These are phyloP conservation scores for Zygothrica quintamaculata DNA, from an alignment of 2,888 invertebrate genomes.

Conservation along the genomic window DNA sequence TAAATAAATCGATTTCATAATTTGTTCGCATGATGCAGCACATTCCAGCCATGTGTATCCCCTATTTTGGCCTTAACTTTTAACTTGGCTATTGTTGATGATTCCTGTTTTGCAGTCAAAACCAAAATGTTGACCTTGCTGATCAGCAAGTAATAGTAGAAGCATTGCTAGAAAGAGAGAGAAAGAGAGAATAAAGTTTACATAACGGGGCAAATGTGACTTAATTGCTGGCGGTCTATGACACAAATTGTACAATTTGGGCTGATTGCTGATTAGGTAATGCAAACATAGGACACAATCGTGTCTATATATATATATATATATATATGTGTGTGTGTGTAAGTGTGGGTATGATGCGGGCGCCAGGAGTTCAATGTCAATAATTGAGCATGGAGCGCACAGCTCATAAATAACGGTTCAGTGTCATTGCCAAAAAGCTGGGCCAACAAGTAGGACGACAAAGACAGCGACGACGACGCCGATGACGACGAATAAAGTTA, in stretches of 20 bases:
- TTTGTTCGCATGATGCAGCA: slow-evolving; percentile 68
- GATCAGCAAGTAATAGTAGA: slow-evolving; percentile 1
- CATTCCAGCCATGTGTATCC: slow-evolving; percentile 57
- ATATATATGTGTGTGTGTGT: slow-evolving; percentile 27
- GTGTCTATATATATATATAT: slow-evolving; percentile 20
- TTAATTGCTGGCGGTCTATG: slow-evolving; percentile 71
- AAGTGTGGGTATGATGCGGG: slow-evolving; percentile 47
- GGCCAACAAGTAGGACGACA: slow-evolving; percentile 75
- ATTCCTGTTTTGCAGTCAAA: slow-evolving; percentile 29
- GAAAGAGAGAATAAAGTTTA: no score
- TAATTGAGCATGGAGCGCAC: slow-evolving; percentile 75
- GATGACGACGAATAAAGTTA: slow-evolving; percentile 74
- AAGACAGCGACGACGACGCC: slow-evolving; percentile 20
- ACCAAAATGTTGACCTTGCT: slow-evolving; percentile 68
- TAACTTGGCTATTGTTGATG: slow-evolving; percentile 13
- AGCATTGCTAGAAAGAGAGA: no score
- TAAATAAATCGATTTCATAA: slow-evolving; percentile 53
- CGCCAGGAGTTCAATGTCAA: slow-evolving; percentile 71
- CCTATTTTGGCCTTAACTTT: slow-evolving; percentile 31
- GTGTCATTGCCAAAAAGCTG: slow-evolving; percentile 66
- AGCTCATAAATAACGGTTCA: slow-evolving; percentile 79
- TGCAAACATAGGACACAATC: slow-evolving; percentile 38
- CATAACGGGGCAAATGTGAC: slow-evolving; percentile 77
- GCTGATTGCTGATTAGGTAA: slow-evolving; percentile 75
- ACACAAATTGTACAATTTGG: slow-evolving; percentile 62